Evolutionary conservation across 2,888 invertebrate genomes (phyloP).

Genomic region (Campoletis raptor): DNA sequence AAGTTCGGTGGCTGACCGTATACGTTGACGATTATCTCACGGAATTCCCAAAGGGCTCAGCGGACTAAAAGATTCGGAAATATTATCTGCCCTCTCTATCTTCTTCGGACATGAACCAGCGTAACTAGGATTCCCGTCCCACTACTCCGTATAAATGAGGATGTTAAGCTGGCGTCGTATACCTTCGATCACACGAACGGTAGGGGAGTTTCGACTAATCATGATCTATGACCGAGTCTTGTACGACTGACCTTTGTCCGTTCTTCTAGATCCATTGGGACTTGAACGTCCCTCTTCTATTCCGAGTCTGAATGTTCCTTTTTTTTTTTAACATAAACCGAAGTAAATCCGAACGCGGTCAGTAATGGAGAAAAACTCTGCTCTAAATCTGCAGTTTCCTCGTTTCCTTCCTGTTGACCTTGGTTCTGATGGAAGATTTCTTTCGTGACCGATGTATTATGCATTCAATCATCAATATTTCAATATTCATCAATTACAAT

Average conservation of each 20-base stretch:
- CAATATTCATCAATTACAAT: constrained; percentile 37
- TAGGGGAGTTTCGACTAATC: constrained; percentile 76
- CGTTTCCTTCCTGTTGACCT: constrained; percentile 19
- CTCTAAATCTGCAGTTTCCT: constrained; percentile 11
- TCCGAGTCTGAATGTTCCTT: neutral
- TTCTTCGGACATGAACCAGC: constrained; percentile 31
- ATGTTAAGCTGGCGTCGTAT: constrained; percentile 78
- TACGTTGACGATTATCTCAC: constrained; percentile 58
- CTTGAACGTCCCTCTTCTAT: constrained; percentile 66
- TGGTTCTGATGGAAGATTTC: constrained; percentile 40
- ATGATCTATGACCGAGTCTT: constrained; percentile 81
- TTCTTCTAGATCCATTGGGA: constrained; percentile 74
- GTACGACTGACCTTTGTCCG: constrained; percentile 82
- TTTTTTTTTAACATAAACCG: constrained; percentile 7
- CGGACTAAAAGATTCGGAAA: constrained; percentile 63
- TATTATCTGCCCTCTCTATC: constrained; percentile 19
- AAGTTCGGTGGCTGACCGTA: constrained; percentile 75
- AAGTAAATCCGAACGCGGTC: constrained; percentile 44
- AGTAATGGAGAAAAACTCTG: constrained; percentile 77
- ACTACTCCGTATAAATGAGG: constrained; percentile 78
- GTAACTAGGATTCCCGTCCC: constrained; percentile 35
- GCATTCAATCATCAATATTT: constrained; percentile 14
- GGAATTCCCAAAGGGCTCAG: constrained; percentile 68
- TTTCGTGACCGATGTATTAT: constrained; percentile 69
- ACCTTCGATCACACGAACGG: constrained; percentile 64